These are phyloP conservation scores for Margarornis squamiger DNA, from an alignment of 2,797 vertebrate species.

Conservation along the genomic window DNA sequence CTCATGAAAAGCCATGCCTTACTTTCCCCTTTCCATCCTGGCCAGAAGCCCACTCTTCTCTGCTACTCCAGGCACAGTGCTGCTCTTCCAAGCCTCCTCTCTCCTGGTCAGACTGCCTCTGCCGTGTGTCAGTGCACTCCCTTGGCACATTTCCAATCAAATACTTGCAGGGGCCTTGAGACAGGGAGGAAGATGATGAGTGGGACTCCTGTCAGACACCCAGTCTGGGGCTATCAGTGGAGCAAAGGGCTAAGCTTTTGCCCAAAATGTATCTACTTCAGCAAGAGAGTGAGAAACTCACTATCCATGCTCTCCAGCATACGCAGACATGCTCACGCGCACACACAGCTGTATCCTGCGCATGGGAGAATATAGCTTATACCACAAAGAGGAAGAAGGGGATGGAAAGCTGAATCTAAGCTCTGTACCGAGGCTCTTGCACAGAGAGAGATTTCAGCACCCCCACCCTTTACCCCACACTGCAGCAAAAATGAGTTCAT, in stretches of 20 bases:
- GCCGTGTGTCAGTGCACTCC: fast-evolving
- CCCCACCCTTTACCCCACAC: not conserved
- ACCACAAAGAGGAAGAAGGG: not conserved
- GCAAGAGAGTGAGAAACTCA: not conserved
- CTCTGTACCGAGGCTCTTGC: not conserved
- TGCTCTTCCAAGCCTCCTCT: not conserved
- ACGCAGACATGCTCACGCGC: not conserved
- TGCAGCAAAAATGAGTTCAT: not conserved
- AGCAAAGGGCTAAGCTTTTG: not conserved
- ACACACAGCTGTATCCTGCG: not conserved
- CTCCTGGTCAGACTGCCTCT: not conserved
- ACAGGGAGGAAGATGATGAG: not conserved
- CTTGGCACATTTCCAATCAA: not conserved
- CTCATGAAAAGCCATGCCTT: not conserved
- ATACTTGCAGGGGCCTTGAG: not conserved
- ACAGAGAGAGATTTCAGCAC: fast-evolving
- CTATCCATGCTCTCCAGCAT: fast-evolving
- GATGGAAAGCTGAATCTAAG: not conserved
- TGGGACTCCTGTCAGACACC: fast-evolving
- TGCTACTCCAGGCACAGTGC: not conserved
- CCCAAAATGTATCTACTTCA: not conserved
- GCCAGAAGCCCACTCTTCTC: not conserved
- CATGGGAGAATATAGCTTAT: too few species aligned
- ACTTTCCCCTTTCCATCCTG: not conserved
- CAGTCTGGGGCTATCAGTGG: not conserved